Percentiles rank a stretch among this genome's conserved stretches.
phyloP scores from a whole-genome alignment of 2,113 vertebrate genomes.

The Astatotilapia flaviijosephi region DNA sequence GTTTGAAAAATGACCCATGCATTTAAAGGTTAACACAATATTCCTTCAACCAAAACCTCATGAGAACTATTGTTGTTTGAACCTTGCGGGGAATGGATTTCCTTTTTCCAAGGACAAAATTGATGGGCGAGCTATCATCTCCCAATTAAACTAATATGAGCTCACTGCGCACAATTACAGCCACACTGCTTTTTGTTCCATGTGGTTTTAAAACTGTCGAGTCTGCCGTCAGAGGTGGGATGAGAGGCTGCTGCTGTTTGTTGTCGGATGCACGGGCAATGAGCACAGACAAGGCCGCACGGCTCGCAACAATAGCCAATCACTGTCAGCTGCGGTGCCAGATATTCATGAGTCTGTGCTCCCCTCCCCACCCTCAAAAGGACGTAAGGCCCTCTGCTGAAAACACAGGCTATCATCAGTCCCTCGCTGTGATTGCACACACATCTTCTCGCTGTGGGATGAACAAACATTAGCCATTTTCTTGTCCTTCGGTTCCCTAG shows the following conservation, averaged over 20 bases:
- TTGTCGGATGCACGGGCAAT: not conserved
- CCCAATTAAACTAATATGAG: conserved; percentile 26
- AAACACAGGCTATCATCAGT: conserved; percentile 22
- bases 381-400: conserved; percentile 9
- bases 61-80: not conserved
- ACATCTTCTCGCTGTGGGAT: not conserved
- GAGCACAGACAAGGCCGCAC: conserved; percentile 25
- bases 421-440: conserved; percentile 11
- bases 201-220: conserved; percentile 2
- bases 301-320: conserved; percentile 6
- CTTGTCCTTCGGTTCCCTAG: not conserved
- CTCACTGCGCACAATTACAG: not conserved
- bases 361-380: conserved; percentile 17
- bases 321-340: conserved; percentile 15
- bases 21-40: not conserved
- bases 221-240: not conserved
- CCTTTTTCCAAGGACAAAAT: conserved; percentile 19
- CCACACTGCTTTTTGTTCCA: not conserved
- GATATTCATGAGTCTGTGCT: conserved; percentile 34
- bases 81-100: conserved; percentile 21
- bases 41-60: not conserved
- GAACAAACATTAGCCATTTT: not conserved
- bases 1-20: not conserved
- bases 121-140: not conserved
- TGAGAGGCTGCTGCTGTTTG: conserved; percentile 11